phyloP scores from a whole-genome alignment of 2,113 vertebrate species.

The Carollia perspicillata region DNA sequence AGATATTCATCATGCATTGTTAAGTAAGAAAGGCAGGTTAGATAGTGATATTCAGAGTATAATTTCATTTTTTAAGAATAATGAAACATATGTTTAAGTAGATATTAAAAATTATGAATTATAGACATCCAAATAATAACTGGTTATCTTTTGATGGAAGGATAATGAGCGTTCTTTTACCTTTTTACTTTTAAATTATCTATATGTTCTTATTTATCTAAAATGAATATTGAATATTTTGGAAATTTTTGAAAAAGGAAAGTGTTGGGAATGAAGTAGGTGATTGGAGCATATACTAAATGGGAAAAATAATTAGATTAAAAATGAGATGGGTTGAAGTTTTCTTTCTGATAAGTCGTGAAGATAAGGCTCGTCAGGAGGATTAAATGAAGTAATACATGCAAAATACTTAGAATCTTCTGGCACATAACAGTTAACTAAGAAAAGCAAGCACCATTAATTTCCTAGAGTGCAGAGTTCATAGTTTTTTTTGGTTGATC shows the following conservation, averaged over 20 bases:
- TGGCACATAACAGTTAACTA: constrained; percentile 34
- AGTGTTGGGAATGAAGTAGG: background rate
- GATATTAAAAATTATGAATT: constrained; percentile 39
- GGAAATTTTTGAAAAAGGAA: constrained; percentile 14
- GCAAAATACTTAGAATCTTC: constrained; percentile 17
- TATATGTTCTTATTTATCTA: constrained; percentile 43
- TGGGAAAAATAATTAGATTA: constrained; percentile 22
- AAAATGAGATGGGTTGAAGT: constrained; percentile 18
- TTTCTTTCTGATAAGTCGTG: background rate
- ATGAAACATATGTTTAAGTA: constrained; percentile 44
- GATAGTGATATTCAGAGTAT: background rate
- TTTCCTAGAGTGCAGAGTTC: constrained; percentile 21
- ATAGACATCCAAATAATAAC: constrained; percentile 25
- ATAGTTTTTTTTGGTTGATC: constrained; percentile 31
- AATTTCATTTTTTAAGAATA: constrained; percentile 1
- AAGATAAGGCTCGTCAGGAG: background rate
- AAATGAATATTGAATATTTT: constrained; percentile 21
- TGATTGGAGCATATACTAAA: constrained; percentile 22
- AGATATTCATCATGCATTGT: constrained; percentile 32
- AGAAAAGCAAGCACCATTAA: constrained; percentile 50
- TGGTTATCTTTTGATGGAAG: constrained; percentile 51
- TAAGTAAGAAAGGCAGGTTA: constrained; percentile 50
- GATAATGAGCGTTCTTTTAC: constrained; percentile 45
- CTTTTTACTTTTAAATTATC: constrained; percentile 57
- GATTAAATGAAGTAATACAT: constrained; percentile 23